Evolutionary conservation across 1,140 invertebrate genomes (phyloP).

Genomic region (Halictus rubicundus): DNA sequence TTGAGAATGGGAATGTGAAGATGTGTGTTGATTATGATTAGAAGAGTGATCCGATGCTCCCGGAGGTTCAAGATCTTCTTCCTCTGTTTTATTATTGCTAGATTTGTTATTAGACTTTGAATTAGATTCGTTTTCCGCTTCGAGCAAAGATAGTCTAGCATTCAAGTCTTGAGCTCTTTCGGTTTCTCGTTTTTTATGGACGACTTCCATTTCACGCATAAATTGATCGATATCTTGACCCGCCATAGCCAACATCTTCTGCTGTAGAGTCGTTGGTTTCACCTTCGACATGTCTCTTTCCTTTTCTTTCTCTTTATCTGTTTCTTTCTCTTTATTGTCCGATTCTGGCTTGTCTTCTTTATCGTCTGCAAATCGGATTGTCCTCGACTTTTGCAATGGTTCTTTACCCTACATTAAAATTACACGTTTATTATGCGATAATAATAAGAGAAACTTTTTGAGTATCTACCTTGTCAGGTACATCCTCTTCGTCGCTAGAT

Average conservation of each 20-base stretch:
- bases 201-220: slow-evolving; percentile 94
- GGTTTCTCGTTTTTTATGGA: slow-evolving; percentile 87
- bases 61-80: slow-evolving; percentile 70
- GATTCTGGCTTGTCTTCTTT: slow-evolving; percentile 78
- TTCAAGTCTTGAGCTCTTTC: slow-evolving; percentile 84
- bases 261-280: slow-evolving; percentile 89
- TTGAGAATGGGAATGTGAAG: slow-evolving; percentile 60
- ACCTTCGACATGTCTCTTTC: slow-evolving; percentile 78
- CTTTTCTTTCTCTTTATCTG: slow-evolving; percentile 74
- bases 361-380: slow-evolving; percentile 85
- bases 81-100: slow-evolving; percentile 63
- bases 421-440: slow-evolving; percentile 8
- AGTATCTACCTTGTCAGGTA: slow-evolving; percentile 71
- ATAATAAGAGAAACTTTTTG: slow-evolving; percentile 1
- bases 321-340: slow-evolving; percentile 72
- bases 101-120: slow-evolving; percentile 60
- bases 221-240: slow-evolving; percentile 95
- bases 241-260: slow-evolving; percentile 91
- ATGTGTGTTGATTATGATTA: slow-evolving; percentile 72
- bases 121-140: slow-evolving; percentile 67
- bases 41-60: slow-evolving; percentile 81
- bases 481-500: slow-evolving; percentile 84
- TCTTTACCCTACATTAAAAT: slow-evolving; percentile 69
- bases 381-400: slow-evolving; percentile 80
- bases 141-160: slow-evolving; percentile 79